These are phyloP conservation scores for Drosophila buzzatii DNA, from an alignment of 2,888 invertebrate species.

Conservation along the genomic window DNA sequence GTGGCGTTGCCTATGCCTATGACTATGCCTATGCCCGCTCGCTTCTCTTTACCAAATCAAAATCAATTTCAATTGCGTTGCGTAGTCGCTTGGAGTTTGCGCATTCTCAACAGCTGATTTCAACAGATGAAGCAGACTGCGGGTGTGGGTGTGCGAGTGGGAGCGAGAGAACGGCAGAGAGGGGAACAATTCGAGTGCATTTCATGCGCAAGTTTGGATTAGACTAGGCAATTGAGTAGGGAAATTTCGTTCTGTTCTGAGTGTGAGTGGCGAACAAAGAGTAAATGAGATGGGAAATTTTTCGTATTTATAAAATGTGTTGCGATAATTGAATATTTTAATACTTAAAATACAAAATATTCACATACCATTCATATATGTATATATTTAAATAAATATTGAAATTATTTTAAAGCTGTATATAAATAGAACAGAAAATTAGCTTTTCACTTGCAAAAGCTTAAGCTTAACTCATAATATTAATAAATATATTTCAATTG, in stretches of 20 bases:
- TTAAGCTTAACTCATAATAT: too few species aligned
- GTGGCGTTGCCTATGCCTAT: slow-evolving; percentile 17
- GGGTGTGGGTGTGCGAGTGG: background rate
- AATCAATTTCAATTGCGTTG: slow-evolving; percentile 77
- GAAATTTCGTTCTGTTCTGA: slow-evolving; percentile 4
- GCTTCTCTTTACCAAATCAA: slow-evolving; percentile 35
- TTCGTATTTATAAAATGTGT: background rate
- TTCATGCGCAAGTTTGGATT: slow-evolving; percentile 44
- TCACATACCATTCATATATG: background rate
- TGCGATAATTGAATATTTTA: background rate
- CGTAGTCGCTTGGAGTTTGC: slow-evolving; percentile 78
- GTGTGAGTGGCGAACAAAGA: too few species aligned
- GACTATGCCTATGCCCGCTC: background rate
- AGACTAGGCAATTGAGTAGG: slow-evolving; percentile 11
- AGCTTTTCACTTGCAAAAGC: too few species aligned
- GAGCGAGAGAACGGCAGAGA: slow-evolving; percentile 18
- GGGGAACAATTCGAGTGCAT: slow-evolving; percentile 16
- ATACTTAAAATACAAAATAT: background rate
- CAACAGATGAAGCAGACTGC: background rate
- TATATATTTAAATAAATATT: background rate
- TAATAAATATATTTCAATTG: too few species aligned
- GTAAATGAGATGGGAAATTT: background rate
- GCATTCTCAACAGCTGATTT: slow-evolving; percentile 72
- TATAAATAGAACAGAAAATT: too few species aligned
- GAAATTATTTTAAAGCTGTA: too few species aligned